These are phyloP conservation scores for Amazona ochrocephala DNA, from an alignment of 2,797 vertebrate species.

Conservation along the genomic window DNA sequence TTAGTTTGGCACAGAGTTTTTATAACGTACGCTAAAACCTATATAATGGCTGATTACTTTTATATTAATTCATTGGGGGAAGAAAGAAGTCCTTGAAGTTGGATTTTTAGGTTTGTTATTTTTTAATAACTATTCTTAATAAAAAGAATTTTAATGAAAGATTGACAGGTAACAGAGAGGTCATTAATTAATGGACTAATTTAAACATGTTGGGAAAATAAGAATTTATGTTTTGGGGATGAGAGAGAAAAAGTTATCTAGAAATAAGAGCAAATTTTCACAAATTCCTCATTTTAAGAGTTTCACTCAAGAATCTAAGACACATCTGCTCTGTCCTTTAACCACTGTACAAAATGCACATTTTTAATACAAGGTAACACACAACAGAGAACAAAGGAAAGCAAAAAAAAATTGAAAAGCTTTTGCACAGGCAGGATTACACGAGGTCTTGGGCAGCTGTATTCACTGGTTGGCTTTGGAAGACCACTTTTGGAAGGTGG, in stretches of 20 bases:
- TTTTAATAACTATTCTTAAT: neutral
- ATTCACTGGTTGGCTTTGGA: slow-evolving; percentile 82
- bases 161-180: neutral
- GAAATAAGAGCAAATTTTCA: neutral
- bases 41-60: neutral
- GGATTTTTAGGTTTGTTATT: neutral
- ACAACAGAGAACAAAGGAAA: slow-evolving; percentile 9
- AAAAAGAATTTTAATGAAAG: neutral
- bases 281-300: neutral
- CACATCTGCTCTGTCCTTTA: neutral
- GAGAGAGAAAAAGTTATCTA: neutral
- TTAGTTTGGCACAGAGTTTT: slow-evolving; percentile 70
- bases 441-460: slow-evolving; percentile 86
- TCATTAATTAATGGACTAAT: neutral
- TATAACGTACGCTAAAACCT: neutral
- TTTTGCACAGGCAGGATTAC: slow-evolving; percentile 80
- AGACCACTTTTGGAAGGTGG: slow-evolving; percentile 86
- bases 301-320: neutral
- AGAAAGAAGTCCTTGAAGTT: neutral
- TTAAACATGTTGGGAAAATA: neutral
- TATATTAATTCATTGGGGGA: neutral
- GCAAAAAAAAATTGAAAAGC: neutral
- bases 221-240: neutral
- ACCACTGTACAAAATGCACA: slow-evolving; percentile 67
- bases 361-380: slow-evolving; percentile 32